Evolutionary conservation across 2,113 vertebrate species (phyloP).

Genomic region (Bos javanicus): DNA sequence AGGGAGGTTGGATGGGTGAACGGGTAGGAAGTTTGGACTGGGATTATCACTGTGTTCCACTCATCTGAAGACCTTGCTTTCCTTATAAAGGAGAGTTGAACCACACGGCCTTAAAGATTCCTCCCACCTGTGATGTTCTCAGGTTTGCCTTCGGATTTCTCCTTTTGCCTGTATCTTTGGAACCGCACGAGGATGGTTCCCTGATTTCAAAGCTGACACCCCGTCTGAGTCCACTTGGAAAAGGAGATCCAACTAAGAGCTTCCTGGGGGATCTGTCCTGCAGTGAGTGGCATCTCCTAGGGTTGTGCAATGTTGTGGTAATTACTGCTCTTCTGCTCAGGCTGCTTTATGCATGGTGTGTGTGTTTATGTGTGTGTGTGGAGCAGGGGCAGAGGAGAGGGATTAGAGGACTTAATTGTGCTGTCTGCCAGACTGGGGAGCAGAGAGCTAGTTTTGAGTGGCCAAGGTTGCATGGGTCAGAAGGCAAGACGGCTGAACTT

Average conservation of each 20-base stretch:
- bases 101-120: neutral
- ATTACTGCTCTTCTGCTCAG: neutral
- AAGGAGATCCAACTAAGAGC: neutral
- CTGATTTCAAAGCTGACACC: neutral
- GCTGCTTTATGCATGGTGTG: neutral
- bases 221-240: neutral
- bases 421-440: neutral
- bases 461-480: neutral
- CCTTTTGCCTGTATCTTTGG: neutral
- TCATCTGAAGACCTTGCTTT: neutral
- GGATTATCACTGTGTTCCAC: neutral
- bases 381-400: neutral
- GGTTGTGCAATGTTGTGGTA: neutral
- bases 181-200: neutral
- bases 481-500: neutral
- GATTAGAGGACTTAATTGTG: neutral
- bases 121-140: neutral
- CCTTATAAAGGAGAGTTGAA: neutral
- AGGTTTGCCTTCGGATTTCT: too few relatives aligned
- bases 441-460: neutral
- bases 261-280: neutral
- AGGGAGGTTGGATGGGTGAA: neutral
- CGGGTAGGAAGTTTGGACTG: neutral
- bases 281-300: fast-evolving
- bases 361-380: neutral